Evolutionary conservation across 1,140 invertebrate species (phyloP), one percentile per base, ranked within the genome.

Genomic region (Anagrus nilaparvatae): DNA sequence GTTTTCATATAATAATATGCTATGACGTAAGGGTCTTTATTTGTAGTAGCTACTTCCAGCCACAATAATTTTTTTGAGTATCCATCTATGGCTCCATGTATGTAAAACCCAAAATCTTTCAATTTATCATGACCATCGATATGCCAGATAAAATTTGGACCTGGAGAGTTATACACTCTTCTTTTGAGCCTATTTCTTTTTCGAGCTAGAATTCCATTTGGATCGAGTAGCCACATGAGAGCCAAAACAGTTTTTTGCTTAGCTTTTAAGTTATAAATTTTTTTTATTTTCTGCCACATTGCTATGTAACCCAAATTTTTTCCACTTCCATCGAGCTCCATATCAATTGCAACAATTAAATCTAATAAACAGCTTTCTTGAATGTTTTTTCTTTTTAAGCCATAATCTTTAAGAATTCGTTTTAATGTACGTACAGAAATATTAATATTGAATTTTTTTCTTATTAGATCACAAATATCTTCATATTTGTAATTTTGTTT

Each of bases 121-220:
- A 60, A 42, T 43, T 60, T 59, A 25, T 60, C 55, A 40, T 56
- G 51, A 0, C 38, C 46, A 43, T 61, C 53, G 0, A 54, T 27
- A 48, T 62, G 60, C 57, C 58, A 61, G 4, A 53, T 14, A 41
- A 39, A 43, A 39, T 56, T 56, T 40, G 59, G 58, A 3, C 58
- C 56, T 32, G 14, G 37, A 10, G 24, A 34, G 10, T 7, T 36
- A 27, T 58, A 59, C 16, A 25, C 10, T 17, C 58, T 32, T 44
- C 53, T 38, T 20, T 46, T 40, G 4, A 49, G 29, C 3, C 16
- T 19, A 24, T 48, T 35, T 30, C 39, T 8, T 6, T 13, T 16
- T 7, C 47, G 24, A 20, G 5, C 28, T 37, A 30, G 29, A 10
- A 48, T 14, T 13, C 43, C 47, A 10, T 36, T 32, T 12, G 47